Base-by-base conservation (phyloP, 2,113 vertebrate species). In the Cyprinodon brontotheroides region DNA sequence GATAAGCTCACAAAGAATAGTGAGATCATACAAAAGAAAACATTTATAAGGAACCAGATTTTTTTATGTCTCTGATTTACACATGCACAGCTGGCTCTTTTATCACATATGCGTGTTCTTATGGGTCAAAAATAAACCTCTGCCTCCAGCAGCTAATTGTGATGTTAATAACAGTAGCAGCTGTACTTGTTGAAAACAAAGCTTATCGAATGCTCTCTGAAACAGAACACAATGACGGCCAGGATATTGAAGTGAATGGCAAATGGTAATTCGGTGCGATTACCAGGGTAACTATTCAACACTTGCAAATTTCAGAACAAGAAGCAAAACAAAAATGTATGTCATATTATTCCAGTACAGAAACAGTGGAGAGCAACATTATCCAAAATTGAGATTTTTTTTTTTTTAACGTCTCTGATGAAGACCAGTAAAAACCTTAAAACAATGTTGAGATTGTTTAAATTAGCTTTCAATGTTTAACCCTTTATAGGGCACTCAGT, bases 271-370 rank as follows among this genome's bases (percentile, higher is more conserved):
- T 60, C 48, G 8, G 17, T 48, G 50, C 47, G 47, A 65, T 71
- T n/a, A 15, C 68, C 62, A 61, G 36, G 67, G 75, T 59, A 77
- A 77, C 75, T 40, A 38, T 65, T 65, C 75, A 70, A 53, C 60
- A 69, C 29, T 39, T 69, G 60, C 47, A 7, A n/a, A 39, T 70
- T 66, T 69, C 41, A 67, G 45, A 61, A 50, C 29, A 11, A 47
- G 29, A 77, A 67, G 47, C 15, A 57, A 43, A 36, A 40, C 47
- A 15, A 10, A n/a, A 75, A 53, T 61, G 17, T 62, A 47, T 53
- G n/a, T 39, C 4, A 20, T 57, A 22, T 29, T 8, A 50, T 68
- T 50, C 38, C 66, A 48, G 47, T 63, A n/a, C 1, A 39, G 37
- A n/a, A 53, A 40, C 41, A 41, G 41, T 0, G 9, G 12, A 45